Evolutionary conservation across 92 coral and sea anemone genomes (phyloP), one percentile per base, ranked within the genome.

Genomic region (Siderastrea siderea): DNA sequence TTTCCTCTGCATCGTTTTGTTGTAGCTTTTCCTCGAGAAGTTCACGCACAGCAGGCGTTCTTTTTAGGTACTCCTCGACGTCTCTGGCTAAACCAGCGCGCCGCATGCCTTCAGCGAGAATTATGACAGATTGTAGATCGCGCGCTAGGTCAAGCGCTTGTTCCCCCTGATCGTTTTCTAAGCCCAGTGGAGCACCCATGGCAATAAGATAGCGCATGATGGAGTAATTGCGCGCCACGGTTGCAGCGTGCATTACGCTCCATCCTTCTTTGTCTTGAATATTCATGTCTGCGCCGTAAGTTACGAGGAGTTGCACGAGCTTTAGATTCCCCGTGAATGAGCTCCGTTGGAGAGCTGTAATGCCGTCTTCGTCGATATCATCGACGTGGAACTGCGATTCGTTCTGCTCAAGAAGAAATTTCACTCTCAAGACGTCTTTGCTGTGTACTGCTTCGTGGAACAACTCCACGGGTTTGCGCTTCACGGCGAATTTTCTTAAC

Each of bases 241-340:
- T 93, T 38, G 99, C 95, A 0, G 99, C 99, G 58, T 98, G 99
- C 67, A 98, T 81, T 2, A 98, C 96, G 6, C 96, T 98, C 99
- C 99, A 98, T 3, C 99, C 99, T 83, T 98, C 99, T 54, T 94
- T 94, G 73, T 98, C 99, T 59, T 98, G 98, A 43, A 98, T 98
- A 45, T 90, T 83, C 4, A 98, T 60, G 66, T 98, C 94, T 11
- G 99, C 99, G 15, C 98, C 99, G 77, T 92, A 90, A 2, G 92
- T 85, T 17, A 98, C 93, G 7, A 98, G 92, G 48, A 98, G 71
- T 58, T 96, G 98, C 47, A 98, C 99, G 12, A 98, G 84, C 70
- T 95, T 87, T 63, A 94, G 86, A 47, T 89, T 89, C 38, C 99
- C 99, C 13, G 95, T 96, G 68, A 98, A 98, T 38, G 98, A 98